Conservation (phyloP, 2,888 invertebrate species). For the Leptinotarsa rubiginosa region DNA sequence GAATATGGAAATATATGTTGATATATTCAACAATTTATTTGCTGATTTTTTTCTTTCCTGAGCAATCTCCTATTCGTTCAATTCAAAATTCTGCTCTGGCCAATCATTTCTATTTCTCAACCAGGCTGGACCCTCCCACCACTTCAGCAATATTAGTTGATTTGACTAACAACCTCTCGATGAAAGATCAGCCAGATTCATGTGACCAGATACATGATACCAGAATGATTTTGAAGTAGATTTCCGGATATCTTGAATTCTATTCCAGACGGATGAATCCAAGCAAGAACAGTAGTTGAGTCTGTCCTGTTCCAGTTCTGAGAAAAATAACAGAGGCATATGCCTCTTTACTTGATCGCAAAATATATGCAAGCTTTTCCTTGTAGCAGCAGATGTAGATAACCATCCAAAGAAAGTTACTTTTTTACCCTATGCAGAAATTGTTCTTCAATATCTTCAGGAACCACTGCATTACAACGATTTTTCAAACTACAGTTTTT, state of each 20-base stretch:
- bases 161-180: background rate
- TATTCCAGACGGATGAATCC: background rate
- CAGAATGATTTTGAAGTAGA: background rate
- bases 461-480: too few relatives aligned
- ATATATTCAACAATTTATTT: background rate
- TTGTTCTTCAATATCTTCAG: too few relatives aligned
- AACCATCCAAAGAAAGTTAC: too few relatives aligned
- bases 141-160: background rate
- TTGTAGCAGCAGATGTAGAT: too few relatives aligned
- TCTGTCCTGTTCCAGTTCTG: background rate
- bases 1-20: background rate
- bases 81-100: too few relatives aligned
- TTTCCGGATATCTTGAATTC: background rate
- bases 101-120: too few relatives aligned
- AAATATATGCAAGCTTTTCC: too few relatives aligned
- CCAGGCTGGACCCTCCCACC: background rate
- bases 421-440: too few relatives aligned
- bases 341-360: too few relatives aligned
- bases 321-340: too few relatives aligned
- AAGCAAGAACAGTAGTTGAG: constrained; percentile 1
- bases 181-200: background rate
- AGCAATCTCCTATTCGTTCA: too few relatives aligned
- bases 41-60: background rate
- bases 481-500: too few relatives aligned
- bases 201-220: background rate